These are phyloP conservation scores for Stenopsyche tienmushanensis DNA, from an alignment of 1,140 invertebrate genomes.

Conservation along the genomic window DNA sequence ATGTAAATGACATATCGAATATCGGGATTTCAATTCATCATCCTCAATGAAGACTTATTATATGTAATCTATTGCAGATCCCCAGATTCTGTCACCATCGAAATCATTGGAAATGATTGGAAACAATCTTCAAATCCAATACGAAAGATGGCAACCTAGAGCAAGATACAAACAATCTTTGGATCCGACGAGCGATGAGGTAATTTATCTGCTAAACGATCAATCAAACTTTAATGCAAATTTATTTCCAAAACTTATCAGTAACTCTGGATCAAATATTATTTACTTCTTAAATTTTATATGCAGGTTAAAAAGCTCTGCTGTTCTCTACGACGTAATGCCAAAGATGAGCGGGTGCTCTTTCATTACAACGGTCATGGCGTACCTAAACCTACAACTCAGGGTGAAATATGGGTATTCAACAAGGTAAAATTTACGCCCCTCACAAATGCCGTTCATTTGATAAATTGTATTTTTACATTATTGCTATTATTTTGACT, in stretches of 20 bases:
- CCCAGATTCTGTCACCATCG: constrained; percentile 80
- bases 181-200: constrained; percentile 96
- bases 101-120: constrained; percentile 95
- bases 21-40: not conserved
- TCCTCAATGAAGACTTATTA: too few species aligned
- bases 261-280: not conserved
- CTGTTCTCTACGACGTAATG: constrained; percentile 91
- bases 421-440: constrained; percentile 73
- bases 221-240: not conserved
- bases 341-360: constrained; percentile 97
- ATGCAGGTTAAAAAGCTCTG: constrained; percentile 91
- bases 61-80: constrained; percentile 63
- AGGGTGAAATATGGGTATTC: constrained; percentile 99
- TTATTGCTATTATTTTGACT: not conserved
- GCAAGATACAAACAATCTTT: constrained; percentile 95
- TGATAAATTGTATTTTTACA: constrained; percentile 5
- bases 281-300: not conserved
- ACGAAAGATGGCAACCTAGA: constrained; percentile 96
- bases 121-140: constrained; percentile 89
- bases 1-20: not conserved
- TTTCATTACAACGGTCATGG: constrained; percentile 99
- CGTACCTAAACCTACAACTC: constrained; percentile 95
- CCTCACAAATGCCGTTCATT: constrained; percentile 16
- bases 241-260: not conserved
- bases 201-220: constrained; percentile 28